Percentiles rank a stretch among this genome's conserved stretches.
These are phyloP conservation scores for Cercocebus atys DNA, from an alignment of 2,113 vertebrate genomes.

Conservation along the genomic window DNA sequence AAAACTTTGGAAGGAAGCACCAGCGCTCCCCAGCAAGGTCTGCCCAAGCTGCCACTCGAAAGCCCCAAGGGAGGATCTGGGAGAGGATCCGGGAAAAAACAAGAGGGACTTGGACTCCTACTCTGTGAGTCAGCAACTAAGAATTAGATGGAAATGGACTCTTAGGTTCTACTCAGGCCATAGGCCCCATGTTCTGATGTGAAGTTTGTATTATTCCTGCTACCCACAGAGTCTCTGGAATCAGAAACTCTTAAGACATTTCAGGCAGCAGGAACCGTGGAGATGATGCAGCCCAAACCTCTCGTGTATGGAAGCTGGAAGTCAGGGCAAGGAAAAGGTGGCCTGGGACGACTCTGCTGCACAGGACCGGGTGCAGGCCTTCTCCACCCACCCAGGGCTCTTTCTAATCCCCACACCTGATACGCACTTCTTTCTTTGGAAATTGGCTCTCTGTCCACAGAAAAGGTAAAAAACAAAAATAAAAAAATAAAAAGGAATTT, in stretches of 20 bases:
- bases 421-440: neutral
- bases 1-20: neutral
- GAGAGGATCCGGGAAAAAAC: neutral
- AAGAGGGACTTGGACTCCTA: neutral
- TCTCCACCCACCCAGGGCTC: neutral
- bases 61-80: accelerated
- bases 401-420: neutral
- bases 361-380: neutral
- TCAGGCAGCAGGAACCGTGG: neutral
- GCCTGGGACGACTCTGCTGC: neutral
- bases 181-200: neutral
- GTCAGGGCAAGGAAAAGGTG: neutral
- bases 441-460: neutral
- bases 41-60: no score
- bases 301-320: neutral
- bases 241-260: neutral
- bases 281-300: neutral
- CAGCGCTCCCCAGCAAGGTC: neutral
- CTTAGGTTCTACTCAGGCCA: neutral
- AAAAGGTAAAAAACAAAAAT: no score
- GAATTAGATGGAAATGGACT: neutral
- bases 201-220: neutral
- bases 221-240: neutral
- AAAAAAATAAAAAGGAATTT: neutral
- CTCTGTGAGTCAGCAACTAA: no score